These are phyloP conservation scores for Batillaria attramentaria DNA, from an alignment of 1,140 invertebrate genomes.

Conservation along the genomic window DNA sequence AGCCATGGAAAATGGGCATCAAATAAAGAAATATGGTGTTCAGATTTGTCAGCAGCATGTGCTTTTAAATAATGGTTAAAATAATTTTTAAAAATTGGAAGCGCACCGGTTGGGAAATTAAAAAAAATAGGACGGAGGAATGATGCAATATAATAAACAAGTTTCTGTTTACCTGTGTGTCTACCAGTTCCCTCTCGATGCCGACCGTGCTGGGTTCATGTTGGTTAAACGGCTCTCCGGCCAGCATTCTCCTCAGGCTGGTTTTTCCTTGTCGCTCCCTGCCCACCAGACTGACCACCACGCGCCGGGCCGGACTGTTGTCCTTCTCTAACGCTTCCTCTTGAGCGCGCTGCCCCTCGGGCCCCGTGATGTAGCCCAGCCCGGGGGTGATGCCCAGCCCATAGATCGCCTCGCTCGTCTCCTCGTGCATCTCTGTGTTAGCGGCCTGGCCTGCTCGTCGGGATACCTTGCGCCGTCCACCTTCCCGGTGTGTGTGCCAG, in stretches of 20 bases:
- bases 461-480: too few relatives aligned
- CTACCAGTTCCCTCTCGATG: conserved; percentile 52
- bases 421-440: too few relatives aligned
- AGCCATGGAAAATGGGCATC: too few relatives aligned
- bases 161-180: conserved; percentile 47
- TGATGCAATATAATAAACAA: too few relatives aligned
- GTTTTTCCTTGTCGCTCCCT: conserved; percentile 53
- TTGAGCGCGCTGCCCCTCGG: conserved; percentile 44
- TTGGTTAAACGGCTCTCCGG: conserved; percentile 45
- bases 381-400: conserved; percentile 49
- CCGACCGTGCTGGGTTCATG: conserved; percentile 54
- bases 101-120: too few relatives aligned
- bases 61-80: too few relatives aligned
- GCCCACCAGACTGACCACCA: conserved; percentile 52
- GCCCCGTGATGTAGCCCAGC: conserved; percentile 49
- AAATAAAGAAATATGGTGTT: too few relatives aligned
- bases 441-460: too few relatives aligned
- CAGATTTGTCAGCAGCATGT: too few relatives aligned
- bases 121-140: too few relatives aligned
- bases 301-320: conserved; percentile 42
- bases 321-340: conserved; percentile 42
- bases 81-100: too few relatives aligned
- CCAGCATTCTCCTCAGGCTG: conserved; percentile 42
- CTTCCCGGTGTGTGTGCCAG: too few relatives aligned
- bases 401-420: conserved; percentile 37